Evolutionary conservation across 2,113 vertebrate genomes (phyloP).

Genomic region (Nothoprocta perdicaria): DNA sequence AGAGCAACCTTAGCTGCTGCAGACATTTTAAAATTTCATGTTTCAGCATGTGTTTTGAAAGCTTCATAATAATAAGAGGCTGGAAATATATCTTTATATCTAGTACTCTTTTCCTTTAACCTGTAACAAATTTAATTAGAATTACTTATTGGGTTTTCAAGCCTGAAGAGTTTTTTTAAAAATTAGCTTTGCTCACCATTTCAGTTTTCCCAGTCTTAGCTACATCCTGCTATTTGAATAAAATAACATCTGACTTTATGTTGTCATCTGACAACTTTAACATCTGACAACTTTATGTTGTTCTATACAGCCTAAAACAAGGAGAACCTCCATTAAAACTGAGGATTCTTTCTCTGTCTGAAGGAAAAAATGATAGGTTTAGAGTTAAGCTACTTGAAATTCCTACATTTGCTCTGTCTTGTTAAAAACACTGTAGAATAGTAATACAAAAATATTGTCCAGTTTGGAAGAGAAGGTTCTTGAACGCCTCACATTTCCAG

Average conservation of each 20-base stretch:
- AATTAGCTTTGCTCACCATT: background rate
- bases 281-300: too few species aligned
- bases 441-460: background rate
- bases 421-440: too few species aligned
- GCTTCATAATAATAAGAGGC: background rate
- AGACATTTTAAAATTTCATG: background rate
- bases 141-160: background rate
- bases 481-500: rapidly evolving
- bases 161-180: background rate
- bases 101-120: background rate
- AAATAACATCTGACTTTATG: background rate
- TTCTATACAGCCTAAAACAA: background rate
- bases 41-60: background rate
- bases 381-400: background rate
- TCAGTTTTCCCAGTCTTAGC: background rate
- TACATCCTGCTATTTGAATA: background rate
- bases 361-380: background rate
- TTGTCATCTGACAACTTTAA: too few species aligned
- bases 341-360: background rate
- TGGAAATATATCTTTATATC: background rate
- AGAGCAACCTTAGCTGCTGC: background rate
- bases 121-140: background rate
- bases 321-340: background rate
- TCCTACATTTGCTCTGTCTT: background rate
- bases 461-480: rapidly evolving